A percentile compares a stretch with the other conserved stretches of the same genome.
Evolutionary conservation across 2,113 vertebrate species (phyloP).

Genomic region (Crotalus tigris): DNA sequence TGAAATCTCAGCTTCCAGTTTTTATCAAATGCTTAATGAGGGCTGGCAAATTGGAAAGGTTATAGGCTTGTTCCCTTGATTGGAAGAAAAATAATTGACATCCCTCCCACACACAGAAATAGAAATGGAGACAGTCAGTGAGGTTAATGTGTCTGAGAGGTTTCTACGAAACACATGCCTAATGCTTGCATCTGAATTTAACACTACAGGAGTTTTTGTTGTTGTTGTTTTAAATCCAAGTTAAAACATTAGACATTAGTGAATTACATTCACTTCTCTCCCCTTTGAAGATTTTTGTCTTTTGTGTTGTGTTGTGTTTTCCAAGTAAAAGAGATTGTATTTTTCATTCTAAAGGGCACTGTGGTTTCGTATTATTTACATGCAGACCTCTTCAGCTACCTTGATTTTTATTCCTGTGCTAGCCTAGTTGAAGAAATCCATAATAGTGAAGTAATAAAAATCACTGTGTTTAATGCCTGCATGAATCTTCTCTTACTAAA

Average conservation of each 20-base stretch:
- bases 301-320: slow-evolving; percentile 11
- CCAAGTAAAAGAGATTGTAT: background rate
- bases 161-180: background rate
- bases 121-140: background rate
- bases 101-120: background rate
- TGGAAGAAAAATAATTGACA: background rate
- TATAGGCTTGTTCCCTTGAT: background rate
- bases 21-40: background rate
- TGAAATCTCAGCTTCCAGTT: background rate
- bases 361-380: background rate
- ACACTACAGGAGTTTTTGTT: background rate
- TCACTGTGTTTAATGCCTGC: background rate
- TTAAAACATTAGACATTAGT: background rate
- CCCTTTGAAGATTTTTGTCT: background rate
- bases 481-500: background rate
- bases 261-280: accelerated
- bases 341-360: background rate
- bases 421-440: background rate
- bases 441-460: background rate
- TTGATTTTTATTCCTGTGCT: background rate
- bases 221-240: background rate
- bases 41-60: accelerated
- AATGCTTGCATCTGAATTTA: background rate
- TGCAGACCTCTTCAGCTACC: background rate
- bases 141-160: background rate